phyloP scores from a whole-genome alignment of 2,888 invertebrate species.

The Erynnis tages region DNA sequence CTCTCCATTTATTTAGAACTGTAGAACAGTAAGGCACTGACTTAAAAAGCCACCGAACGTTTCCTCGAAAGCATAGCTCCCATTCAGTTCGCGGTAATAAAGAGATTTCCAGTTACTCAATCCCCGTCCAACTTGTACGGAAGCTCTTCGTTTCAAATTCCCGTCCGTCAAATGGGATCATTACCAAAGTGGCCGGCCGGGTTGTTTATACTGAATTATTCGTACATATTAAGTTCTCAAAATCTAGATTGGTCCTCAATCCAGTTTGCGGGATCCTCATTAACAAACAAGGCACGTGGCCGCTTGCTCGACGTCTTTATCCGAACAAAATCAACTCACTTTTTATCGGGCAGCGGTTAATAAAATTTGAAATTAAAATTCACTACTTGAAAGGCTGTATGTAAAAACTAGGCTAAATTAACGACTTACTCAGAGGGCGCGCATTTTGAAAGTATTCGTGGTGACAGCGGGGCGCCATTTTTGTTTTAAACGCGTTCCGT shows the following conservation, averaged over 20 bases:
- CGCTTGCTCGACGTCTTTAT: slow-evolving; percentile 38
- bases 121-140: background rate
- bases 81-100: background rate
- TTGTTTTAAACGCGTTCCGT: slow-evolving; percentile 17
- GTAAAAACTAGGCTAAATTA: slow-evolving; percentile 27
- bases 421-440: slow-evolving; percentile 20
- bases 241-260: slow-evolving; percentile 23
- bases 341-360: slow-evolving; percentile 33
- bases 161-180: slow-evolving; percentile 23
- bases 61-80: background rate
- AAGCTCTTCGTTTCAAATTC: slow-evolving; percentile 19
- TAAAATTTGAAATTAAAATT: slow-evolving; percentile 40
- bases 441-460: slow-evolving; percentile 9
- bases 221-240: slow-evolving; percentile 25
- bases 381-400: slow-evolving; percentile 23
- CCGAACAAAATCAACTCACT: slow-evolving; percentile 36
- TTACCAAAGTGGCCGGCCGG: slow-evolving; percentile 14
- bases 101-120: slow-evolving; percentile 16
- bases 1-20: background rate
- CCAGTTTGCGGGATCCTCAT: slow-evolving; percentile 18
- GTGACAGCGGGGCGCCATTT: slow-evolving; percentile 24
- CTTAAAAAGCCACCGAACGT: background rate
- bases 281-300: slow-evolving; percentile 31
- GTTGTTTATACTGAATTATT: slow-evolving; percentile 18
- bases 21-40: background rate